A percentile compares a stretch with the other conserved stretches of the same genome.
phyloP scores from a whole-genome alignment of 2,888 invertebrate genomes.

The Dyspetes luteomarginatus region DNA sequence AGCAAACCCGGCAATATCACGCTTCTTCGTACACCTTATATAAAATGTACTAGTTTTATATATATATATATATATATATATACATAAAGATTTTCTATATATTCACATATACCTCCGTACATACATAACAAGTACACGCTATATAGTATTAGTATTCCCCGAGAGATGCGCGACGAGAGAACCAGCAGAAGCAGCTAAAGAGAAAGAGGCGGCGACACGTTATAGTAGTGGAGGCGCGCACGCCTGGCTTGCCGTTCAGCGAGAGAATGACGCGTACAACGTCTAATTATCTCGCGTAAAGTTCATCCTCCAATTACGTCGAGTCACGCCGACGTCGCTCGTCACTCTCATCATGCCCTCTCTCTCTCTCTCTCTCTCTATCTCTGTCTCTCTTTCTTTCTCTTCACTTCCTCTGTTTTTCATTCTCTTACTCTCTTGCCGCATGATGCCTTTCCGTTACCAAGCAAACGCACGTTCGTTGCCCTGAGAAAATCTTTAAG shows the following conservation, averaged over 20 bases:
- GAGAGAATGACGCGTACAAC: conserved; percentile 65
- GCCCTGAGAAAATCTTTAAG: conserved; percentile 1
- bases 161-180: conserved; percentile 47
- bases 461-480: conserved; percentile 6
- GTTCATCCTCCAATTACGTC: conserved; percentile 76
- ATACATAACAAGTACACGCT: conserved; percentile 53
- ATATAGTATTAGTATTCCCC: conserved; percentile 43
- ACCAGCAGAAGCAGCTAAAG: conserved; percentile 50
- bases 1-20: conserved; percentile 15
- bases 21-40: conserved; percentile 38
- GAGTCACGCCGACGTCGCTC: conserved; percentile 71
- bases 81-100: neutral
- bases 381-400: conserved; percentile 11
- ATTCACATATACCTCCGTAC: conserved; percentile 5
- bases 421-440: conserved; percentile 6
- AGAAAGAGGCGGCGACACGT: conserved; percentile 32
- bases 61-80: conserved; percentile 11
- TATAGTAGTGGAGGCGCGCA: conserved; percentile 30
- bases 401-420: conserved; percentile 17
- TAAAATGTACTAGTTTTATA: conserved; percentile 36
- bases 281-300: conserved; percentile 77
- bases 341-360: conserved; percentile 53
- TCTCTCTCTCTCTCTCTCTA: conserved; percentile 36
- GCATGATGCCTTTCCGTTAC: neutral
- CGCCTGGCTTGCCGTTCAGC: conserved; percentile 51